Base-by-base conservation (phyloP, 2,113 vertebrate species). In the Cromileptes altivelis region DNA sequence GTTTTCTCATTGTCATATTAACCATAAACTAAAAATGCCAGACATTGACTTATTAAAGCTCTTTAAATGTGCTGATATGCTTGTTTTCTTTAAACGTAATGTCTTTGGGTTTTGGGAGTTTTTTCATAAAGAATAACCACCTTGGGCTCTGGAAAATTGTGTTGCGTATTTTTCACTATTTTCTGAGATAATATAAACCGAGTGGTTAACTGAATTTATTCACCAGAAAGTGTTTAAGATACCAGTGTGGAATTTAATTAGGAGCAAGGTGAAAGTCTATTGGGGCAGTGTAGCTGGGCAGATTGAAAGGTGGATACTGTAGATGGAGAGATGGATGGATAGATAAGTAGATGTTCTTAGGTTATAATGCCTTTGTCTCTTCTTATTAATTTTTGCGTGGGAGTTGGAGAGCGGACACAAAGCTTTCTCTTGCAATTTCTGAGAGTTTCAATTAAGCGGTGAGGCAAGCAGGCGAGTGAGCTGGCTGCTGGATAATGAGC, bases 401-500 rank as follows among this genome's bases (percentile, higher is more conserved):
- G 58, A 13, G 30, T 27, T 52, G 63, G 45, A 14, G 15, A 15
- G 8, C 14, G 33, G 74, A 71, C 68, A 75, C 52, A 72, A 70
- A 79, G 72, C 56, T 30, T 74, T 84, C 60, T 21, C 55, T 68
- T 8, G 9, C 62, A 30, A n/a, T 80, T 33, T 76, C 78, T 70
- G 55, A 73, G 83, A 56, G 70, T 80, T 90, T 91, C 70, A 82
- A 81, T 86, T 85, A 91, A 65, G 71, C 45, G 50, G 21, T 33
- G 60, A 78, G 58, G 63, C 49, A 56, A 45, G 62, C 74, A 82
- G 75, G 55, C 5, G 25, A 77, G 62, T 72, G 75, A 82, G 71
- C 37, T n/a, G 67, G 80, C 82, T 87, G 70, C 64, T 74, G 69
- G 65, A 78, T 92, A 89, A 94, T 92, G 89, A 93, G 85, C 18